These are phyloP conservation scores for Morelia viridis DNA, from an alignment of 2,797 vertebrate genomes.

Conservation along the genomic window DNA sequence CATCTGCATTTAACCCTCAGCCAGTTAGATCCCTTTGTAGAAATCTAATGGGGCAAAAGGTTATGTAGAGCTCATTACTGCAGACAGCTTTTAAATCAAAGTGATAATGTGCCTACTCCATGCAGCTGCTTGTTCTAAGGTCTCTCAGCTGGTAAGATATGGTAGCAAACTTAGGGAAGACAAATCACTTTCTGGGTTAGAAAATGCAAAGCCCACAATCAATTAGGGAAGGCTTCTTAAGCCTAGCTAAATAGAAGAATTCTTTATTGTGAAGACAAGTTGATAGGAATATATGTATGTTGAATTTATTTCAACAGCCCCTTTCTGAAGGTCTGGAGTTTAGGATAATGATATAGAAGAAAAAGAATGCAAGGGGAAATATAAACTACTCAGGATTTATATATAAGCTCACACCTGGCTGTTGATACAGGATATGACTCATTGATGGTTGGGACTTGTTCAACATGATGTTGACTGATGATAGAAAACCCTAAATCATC, in stretches of 20 bases:
- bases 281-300: neutral
- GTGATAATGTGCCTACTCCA: conserved; percentile 59
- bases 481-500: neutral
- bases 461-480: neutral
- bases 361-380: neutral
- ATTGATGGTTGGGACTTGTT: neutral
- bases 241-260: conserved; percentile 5
- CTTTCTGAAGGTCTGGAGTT: neutral
- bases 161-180: conserved; percentile 33
- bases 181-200: conserved; percentile 23
- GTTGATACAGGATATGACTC: neutral
- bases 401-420: neutral
- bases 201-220: conserved; percentile 2
- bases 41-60: conserved; percentile 61
- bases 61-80: conserved; percentile 62
- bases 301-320: neutral
- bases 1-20: conserved; percentile 60
- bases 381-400: neutral
- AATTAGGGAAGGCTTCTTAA: neutral
- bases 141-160: conserved; percentile 31
- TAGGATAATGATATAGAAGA: neutral
- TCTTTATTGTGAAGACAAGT: neutral
- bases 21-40: conserved; percentile 61
- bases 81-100: conserved; percentile 62
- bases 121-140: conserved; percentile 60